Evolutionary conservation across 2,113 vertebrate genomes (phyloP).

Genomic region (Coptodon bakossiorum): DNA sequence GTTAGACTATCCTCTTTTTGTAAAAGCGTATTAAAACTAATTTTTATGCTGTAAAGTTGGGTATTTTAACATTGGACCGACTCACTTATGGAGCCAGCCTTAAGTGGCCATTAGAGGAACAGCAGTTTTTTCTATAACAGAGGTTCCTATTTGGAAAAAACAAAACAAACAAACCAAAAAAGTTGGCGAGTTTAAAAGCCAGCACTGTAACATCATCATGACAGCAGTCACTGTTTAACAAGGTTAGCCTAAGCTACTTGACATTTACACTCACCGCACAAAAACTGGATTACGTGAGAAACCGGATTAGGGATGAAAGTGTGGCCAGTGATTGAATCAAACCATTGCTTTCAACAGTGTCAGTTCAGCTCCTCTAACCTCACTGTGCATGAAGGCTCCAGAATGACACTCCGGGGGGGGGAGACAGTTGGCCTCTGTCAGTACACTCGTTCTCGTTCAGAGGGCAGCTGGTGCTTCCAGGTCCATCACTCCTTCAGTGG

Average conservation of each 20-base stretch:
- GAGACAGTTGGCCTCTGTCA: neutral
- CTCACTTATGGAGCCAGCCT: neutral
- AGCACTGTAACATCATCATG: neutral
- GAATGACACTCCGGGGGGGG: neutral
- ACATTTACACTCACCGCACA: neutral
- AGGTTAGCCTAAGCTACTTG: neutral
- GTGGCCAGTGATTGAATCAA: slow-evolving; percentile 13
- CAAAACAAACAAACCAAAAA: neutral
- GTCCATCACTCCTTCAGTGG: slow-evolving; percentile 15
- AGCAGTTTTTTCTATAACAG: neutral
- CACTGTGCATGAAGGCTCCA: neutral
- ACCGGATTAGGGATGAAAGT: neutral
- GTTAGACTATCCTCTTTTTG: neutral
- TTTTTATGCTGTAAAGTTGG: neutral
- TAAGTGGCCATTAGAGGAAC: neutral
- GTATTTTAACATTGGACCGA: neutral
- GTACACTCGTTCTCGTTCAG: neutral
- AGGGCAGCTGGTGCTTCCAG: slow-evolving; percentile 35
- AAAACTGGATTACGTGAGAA: slow-evolving; percentile 2
- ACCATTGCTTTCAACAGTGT: neutral
- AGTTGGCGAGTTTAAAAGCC: neutral
- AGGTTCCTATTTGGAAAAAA: neutral
- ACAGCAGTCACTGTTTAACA: neutral
- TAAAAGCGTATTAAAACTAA: neutral
- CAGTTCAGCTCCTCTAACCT: neutral